Evolutionary conservation across 1,140 invertebrate genomes (phyloP).

Genomic region (Drosophila ohnishii): DNA sequence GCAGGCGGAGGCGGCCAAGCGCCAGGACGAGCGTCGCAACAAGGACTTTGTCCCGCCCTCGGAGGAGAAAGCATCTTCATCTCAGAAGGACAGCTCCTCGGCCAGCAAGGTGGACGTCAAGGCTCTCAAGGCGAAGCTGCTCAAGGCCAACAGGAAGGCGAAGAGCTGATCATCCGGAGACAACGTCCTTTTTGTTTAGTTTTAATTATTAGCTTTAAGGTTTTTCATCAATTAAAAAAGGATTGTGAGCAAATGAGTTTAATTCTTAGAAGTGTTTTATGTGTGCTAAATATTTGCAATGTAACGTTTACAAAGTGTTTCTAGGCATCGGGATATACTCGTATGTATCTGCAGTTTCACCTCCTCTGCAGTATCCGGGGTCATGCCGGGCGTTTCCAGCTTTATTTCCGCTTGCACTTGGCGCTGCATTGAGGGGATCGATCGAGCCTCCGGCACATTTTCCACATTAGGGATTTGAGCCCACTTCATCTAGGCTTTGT

Average conservation of each 20-base stretch:
- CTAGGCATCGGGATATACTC: neutral
- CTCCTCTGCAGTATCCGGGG: too few relatives aligned
- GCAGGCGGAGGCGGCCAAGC: slow-evolving; percentile 88
- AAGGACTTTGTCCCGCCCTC: slow-evolving; percentile 92
- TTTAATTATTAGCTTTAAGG: slow-evolving; percentile 33
- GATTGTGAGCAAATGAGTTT: slow-evolving; percentile 3
- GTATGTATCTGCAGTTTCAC: too few relatives aligned
- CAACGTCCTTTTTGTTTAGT: slow-evolving; percentile 13
- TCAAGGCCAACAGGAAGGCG: slow-evolving; percentile 72
- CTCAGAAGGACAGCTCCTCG: slow-evolving; percentile 34
- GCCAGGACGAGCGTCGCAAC: slow-evolving; percentile 89
- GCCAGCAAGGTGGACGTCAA: slow-evolving; percentile 64
- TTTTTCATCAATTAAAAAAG: slow-evolving; percentile 14
- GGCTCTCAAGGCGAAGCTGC: slow-evolving; percentile 69
- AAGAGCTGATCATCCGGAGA: slow-evolving; percentile 40
- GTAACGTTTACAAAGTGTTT: neutral
- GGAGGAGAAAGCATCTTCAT: slow-evolving; percentile 84
- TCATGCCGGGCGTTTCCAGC: too few relatives aligned
- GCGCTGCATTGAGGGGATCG: too few relatives aligned
- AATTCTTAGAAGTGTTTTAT: neutral
- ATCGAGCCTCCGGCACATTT: too few relatives aligned
- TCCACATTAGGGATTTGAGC: too few relatives aligned
- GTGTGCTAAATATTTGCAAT: neutral
- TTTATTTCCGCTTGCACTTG: too few relatives aligned
- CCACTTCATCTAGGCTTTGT: too few relatives aligned